Evolutionary conservation across 1,140 invertebrate species (phyloP).

Genomic region (Contarinia nasturtii): DNA sequence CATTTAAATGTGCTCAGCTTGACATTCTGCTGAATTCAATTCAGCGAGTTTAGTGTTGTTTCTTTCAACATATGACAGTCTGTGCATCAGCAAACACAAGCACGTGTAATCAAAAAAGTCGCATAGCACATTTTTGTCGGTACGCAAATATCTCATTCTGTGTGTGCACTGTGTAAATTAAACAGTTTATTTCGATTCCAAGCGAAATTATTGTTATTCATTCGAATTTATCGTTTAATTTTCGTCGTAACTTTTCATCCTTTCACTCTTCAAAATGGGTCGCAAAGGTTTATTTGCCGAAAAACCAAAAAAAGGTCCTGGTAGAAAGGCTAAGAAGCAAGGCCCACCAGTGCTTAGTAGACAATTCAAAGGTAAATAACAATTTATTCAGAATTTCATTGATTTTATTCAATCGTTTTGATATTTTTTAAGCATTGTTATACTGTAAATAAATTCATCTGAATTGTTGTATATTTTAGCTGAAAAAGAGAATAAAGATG

Average conservation of each 20-base stretch:
- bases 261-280: conserved; percentile 45
- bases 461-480: conserved; percentile 9
- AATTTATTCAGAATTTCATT: background rate
- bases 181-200: too few species aligned
- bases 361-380: conserved; percentile 3
- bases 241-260: background rate
- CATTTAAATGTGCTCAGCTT: too few species aligned
- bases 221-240: background rate
- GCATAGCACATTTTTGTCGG: too few species aligned
- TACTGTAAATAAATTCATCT: conserved; percentile 1
- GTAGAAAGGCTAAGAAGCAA: conserved; percentile 69
- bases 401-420: background rate
- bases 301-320: conserved; percentile 57
- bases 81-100: too few species aligned
- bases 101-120: too few species aligned
- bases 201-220: too few species aligned
- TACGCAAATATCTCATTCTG: too few species aligned
- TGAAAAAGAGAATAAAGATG: conserved; percentile 21
- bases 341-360: conserved; percentile 48
- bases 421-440: background rate
- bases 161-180: too few species aligned
- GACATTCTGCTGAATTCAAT: too few species aligned
- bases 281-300: conserved; percentile 64
- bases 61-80: too few species aligned
- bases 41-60: too few species aligned